Evolutionary conservation across 2,888 invertebrate genomes (phyloP), one percentile per base, ranked within the genome.

Genomic region (Drosophila histrio): DNA sequence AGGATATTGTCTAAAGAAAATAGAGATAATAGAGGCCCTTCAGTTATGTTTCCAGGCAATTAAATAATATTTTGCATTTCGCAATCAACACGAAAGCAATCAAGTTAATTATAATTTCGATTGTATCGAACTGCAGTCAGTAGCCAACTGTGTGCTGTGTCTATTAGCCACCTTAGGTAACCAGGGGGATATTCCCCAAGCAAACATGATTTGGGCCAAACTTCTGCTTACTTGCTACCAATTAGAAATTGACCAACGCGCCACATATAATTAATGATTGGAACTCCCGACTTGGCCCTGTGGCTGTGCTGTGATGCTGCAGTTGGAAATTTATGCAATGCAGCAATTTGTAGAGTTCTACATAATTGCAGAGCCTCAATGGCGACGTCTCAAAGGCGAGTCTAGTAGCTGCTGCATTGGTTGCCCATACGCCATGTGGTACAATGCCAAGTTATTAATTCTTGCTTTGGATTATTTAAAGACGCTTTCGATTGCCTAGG

Each of bases 231-330:
- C 44, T 30, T 22, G 65, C 39, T 49, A 39, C 54, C 52, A 57
- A 60, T 43, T 72, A 52, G 47, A 52, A 66, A 72, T 57, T 66
- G 60, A 72, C 66, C 60, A 43, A 53, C 22, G 56, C 57, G 43
- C 49, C 50, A 58, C 83, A 79, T 74, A 81, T 84, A 84, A 80
- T 81, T 80, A 87, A 72, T 84, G 75, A 77, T 73, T 64, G 70
- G 72, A 54, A 44, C 59, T 75, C n/a, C 19, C 41, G 59, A 36
- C 58, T 36, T 41, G 46, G 41, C 41, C 32, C 50, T 56, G 59
- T 57, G 64, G 44, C 41, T 22, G 21, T 36, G 9, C 11, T 44
- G 38, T 15, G 24, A 22, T 22, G 24, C 15, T 39, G 4, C 32
- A 21, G 15, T 19, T 53, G 32, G 4, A 80, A 82, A 82, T 82